Evolutionary conservation across 2,113 vertebrate species (phyloP).

Genomic region (Equus przewalskii): DNA sequence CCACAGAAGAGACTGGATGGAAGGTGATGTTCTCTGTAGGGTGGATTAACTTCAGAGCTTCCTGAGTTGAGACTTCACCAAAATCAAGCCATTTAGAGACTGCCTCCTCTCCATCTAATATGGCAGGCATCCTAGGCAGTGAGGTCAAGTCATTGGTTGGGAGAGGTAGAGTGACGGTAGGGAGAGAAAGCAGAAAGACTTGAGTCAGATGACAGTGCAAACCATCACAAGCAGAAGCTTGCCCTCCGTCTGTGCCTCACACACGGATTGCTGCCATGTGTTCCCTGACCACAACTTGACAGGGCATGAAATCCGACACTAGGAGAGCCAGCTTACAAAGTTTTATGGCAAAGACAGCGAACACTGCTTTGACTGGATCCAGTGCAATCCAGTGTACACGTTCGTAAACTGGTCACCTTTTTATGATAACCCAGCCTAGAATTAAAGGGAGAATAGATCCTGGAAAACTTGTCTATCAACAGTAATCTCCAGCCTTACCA

Average conservation of each 20-base stretch:
- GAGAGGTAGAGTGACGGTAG: accelerated
- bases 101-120: constrained; percentile 95
- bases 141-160: neutral
- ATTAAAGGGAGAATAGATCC: neutral
- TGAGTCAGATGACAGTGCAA: neutral
- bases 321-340: neutral
- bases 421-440: neutral
- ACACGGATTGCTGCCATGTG: neutral
- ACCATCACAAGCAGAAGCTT: neutral
- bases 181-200: neutral
- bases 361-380: neutral
- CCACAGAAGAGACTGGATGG: constrained; percentile 94
- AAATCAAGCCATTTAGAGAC: constrained; percentile 96
- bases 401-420: neutral
- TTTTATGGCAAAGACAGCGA: neutral
- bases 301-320: neutral
- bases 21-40: constrained; percentile 91
- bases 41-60: constrained; percentile 94
- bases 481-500: neutral
- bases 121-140: constrained; percentile 94
- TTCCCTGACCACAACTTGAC: neutral
- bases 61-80: constrained; percentile 92
- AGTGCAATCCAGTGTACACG: accelerated
- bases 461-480: neutral
- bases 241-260: neutral